Base-by-base conservation (phyloP, 1,140 invertebrate genomes). In the Anastrepha obliqua region DNA sequence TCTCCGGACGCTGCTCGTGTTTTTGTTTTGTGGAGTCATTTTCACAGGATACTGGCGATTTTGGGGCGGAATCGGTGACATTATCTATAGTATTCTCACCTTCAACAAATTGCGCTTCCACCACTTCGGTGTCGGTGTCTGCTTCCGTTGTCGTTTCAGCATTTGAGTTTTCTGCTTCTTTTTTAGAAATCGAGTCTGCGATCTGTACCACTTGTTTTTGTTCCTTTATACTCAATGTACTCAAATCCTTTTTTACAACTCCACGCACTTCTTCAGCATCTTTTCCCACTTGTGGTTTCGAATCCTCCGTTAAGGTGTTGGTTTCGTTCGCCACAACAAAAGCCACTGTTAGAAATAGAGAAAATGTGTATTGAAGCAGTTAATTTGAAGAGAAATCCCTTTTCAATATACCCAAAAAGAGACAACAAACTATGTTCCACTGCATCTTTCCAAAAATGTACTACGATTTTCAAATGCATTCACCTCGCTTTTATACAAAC, bases 201-300 rank as follows among this genome's bases (percentile, higher is more conserved):
- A n/a, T 81, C 8, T 11, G 51, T 81, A 9, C 74, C 17, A 81
- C 8, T 81, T 20, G 47, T 55, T 29, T 9, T 29, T 58, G 74
- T 15, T 81, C 74, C 44, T 58, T 58, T 47, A 20, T 47, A 51
- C 0, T 81, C 9, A 20, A 20, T 81, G 51, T 20, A 81, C 47
- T n/a, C 74, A 81, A 81, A 55, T 81, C 74, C 9, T 81, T 81
- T 20, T 81, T 81, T 47, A 81, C 74, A 55, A 81, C 47, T 81
- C 15, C 74, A 9, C 74, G 74, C 3, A 17, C n/a, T 58, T 51
- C 44, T 29, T 5, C n/a, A 67, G 17, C 20, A 2, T 67, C 3
- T 8, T 29, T n/a, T 15, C 8, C 60, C 8, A 62, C 64, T 7
- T 11, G 1, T 2, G 2, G 6, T n/a, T 81, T 44, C 2, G 29